Evolutionary conservation across 2,113 vertebrate genomes (phyloP), one percentile per base, ranked within the genome.

Genomic region (Notarius lentiginosus): DNA sequence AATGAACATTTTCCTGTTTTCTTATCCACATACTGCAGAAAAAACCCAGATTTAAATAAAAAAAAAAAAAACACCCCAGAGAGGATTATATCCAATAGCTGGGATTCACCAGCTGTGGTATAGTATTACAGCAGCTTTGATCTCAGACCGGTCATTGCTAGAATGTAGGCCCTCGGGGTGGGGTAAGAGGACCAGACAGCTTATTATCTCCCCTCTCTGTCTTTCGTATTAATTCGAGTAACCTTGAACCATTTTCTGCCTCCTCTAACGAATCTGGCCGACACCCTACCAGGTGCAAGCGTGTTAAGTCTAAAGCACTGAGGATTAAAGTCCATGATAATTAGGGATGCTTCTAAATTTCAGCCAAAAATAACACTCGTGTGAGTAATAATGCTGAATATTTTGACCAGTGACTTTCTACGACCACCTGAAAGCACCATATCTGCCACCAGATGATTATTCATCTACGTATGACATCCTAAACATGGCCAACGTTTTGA

Each of bases 231-330:
- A 87, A 88, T 91, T 51, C 6, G 7, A 79, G 55, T 92, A 92
- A 91, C 91, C 79, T 93, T 94, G 94, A 93, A 92, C 92, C 91
- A 92, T 87, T 93, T 93, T 61, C 91, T 89, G 90, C 56, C 63
- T 88, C 77, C 61, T 85, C 27, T 11, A 90, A 70, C 49, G 14
- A 41, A 84, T 83, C 27, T 88, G 87, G 83, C 84, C 86, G 84
- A 49, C 49, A 79, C 73, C 88, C 77, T 86, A 88, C 81, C 79
- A 51, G 41, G 14, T 4, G 34, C 17, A 72, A 41, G 15, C 4
- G 8, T 22, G 49, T 73, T 20, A 73, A 22, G 41, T 24, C 47
- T 51, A 14, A 76, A 76, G 34, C 70, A 22, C 18, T 22, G 11
- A 14, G 41, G 47, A 76, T 76, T 76, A 76, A 75, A 41, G 47